phyloP scores from a whole-genome alignment of 2,797 vertebrate genomes.

The Crenichthys baileyi region DNA sequence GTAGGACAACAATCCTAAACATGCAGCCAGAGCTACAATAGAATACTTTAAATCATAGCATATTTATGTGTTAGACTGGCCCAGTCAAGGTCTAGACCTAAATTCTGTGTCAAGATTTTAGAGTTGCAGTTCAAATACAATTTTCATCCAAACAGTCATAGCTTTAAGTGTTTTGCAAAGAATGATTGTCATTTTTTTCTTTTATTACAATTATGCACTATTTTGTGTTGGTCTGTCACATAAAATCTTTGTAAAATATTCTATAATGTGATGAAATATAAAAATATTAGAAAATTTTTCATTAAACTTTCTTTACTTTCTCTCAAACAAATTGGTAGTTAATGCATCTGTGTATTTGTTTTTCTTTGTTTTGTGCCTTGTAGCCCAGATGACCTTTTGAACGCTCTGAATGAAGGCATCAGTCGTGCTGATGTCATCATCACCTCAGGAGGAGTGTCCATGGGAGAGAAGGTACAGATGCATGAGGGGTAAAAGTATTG shows the following conservation, averaged over 20 bases:
- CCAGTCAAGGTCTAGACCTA: too few relatives aligned
- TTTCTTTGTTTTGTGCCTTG: slow-evolving; percentile 25
- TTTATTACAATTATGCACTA: too few relatives aligned
- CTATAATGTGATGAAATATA: not conserved
- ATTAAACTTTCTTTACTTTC: not conserved
- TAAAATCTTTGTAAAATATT: not conserved
- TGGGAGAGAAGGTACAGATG: slow-evolving; percentile 94
- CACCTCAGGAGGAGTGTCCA: slow-evolving; percentile 98
- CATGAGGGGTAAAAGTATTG: slow-evolving; percentile 11
- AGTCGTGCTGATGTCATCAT: slow-evolving; percentile 99
- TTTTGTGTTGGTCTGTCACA: too few relatives aligned
- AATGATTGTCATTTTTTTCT: too few relatives aligned
- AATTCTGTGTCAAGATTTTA: too few relatives aligned
- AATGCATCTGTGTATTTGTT: slow-evolving; percentile 9
- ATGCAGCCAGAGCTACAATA: too few relatives aligned
- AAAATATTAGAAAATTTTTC: not conserved
- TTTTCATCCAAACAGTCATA: too few relatives aligned
- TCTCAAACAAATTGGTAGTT: not conserved
- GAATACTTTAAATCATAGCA: too few relatives aligned
- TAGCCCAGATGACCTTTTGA: slow-evolving; percentile 99
- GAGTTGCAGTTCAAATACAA: too few relatives aligned
- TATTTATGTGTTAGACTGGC: too few relatives aligned
- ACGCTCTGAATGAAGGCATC: slow-evolving; percentile 98
- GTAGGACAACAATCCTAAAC: too few relatives aligned
- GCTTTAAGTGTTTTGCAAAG: too few relatives aligned